A percentile compares a stretch with the other conserved stretches of the same genome.
Evolutionary conservation across 2,797 vertebrate genomes (phyloP).

Genomic region (Sebastes baramenuke): DNA sequence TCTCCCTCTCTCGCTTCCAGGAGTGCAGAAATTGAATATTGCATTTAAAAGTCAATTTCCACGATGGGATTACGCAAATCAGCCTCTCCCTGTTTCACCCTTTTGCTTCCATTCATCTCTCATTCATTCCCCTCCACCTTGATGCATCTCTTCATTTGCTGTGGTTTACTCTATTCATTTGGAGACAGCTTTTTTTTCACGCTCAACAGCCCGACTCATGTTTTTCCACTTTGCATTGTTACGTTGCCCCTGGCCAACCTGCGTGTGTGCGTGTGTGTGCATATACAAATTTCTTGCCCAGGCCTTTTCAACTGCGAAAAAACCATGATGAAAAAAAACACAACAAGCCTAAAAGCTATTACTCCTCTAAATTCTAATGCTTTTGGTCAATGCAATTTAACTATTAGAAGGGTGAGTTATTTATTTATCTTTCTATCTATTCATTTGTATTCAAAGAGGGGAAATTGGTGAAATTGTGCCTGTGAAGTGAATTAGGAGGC

Average conservation of each 20-base stretch:
- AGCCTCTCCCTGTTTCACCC: conserved; percentile 69
- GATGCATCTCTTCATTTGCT: conserved; percentile 85
- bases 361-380: conserved; percentile 74
- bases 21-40: conserved; percentile 83
- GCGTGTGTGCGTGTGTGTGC: conserved; percentile 23
- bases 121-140: conserved; percentile 74
- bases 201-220: conserved; percentile 74
- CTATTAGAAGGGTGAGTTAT: conserved; percentile 72
- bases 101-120: conserved; percentile 70
- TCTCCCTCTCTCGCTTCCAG: conserved; percentile 48
- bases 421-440: conserved; percentile 72
- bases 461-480: conserved; percentile 43
- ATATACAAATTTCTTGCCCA: conserved; percentile 64
- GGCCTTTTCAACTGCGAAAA: conserved; percentile 47
- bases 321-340: conserved; percentile 6
- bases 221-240: conserved; percentile 82
- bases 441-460: conserved; percentile 65
- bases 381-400: conserved; percentile 69
- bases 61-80: conserved; percentile 85
- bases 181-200: conserved; percentile 78
- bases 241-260: conserved; percentile 57
- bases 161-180: conserved; percentile 85
- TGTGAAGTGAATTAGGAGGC: conserved; percentile 59
- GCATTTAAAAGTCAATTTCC: conserved; percentile 87
- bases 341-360: conserved; percentile 81